Base-by-base conservation (phyloP, 2,113 vertebrate species). In the Myotis lucifugus region DNA sequence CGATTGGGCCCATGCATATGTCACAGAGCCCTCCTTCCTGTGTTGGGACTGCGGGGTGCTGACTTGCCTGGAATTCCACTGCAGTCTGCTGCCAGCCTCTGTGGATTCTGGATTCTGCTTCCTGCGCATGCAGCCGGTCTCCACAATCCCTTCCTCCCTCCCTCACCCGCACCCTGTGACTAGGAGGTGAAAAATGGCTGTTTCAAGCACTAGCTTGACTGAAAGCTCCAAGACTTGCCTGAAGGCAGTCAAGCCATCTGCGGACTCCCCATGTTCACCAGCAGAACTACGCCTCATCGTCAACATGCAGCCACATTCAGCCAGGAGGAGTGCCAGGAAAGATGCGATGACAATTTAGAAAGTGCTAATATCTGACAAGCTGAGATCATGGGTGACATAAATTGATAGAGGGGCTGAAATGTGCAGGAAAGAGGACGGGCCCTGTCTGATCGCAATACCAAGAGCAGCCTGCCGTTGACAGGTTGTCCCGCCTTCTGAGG, bases 361-460 rank as follows among this genome's bases (percentile, higher is more conserved):
- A 73, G 95, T 27, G 46, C 72, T 70, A 9, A 18, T n/a, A 32
- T 64, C 90, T 72, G 90, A 94, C 69, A 37, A 56, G 88, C 66
- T 79, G 90, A 67, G 84, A 93, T 76, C n/a, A 1, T 9, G 29
- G 78, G 61, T 29, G 70, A 50, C 42, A 18, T 14, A 29, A 15
- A 74, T 14, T 23, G 93, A 92, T 4, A 66, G 89, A 77, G 88
- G 67, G 34, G 48, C 9, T 46, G 88, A 56, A 14, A 56, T 2
- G 27, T 10, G 64, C 83, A 85, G 82, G 93, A 90, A 29, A 37
- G 0, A 6, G 91, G 59, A 18, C 5, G 18, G 59, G 87, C 66
- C 48, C 0, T 0, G 48, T 81, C 18, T 48, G 87, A 54, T 72
- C 2, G 66, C 50, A 48, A 8, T 21, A 23, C 64, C 37, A 40